Conservation (phyloP, 2,888 invertebrate species). For the Podabrus alpinus region DNA sequence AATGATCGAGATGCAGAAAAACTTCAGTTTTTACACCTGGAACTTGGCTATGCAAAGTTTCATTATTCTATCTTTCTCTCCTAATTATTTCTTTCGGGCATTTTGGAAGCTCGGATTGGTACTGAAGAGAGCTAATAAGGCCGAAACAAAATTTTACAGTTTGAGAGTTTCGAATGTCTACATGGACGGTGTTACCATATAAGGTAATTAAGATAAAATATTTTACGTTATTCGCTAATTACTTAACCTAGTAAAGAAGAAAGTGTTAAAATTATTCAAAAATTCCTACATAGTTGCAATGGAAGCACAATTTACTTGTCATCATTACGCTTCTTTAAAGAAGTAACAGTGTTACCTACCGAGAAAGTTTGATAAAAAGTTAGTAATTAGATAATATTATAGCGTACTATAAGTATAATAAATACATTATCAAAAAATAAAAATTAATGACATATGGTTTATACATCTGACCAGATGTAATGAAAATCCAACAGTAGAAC, state of each 20-base stretch:
- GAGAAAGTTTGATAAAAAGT: neutral
- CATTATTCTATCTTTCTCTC: neutral
- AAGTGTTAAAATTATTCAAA: neutral
- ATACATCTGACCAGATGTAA: neutral
- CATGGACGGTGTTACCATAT: neutral
- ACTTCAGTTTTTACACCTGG: neutral
- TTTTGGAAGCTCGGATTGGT: neutral
- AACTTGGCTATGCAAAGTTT: neutral
- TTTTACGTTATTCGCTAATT: neutral
- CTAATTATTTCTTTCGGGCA: neutral
- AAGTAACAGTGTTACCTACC: neutral
- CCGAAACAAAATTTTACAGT: neutral
- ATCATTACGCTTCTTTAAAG: neutral
- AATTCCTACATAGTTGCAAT: neutral
- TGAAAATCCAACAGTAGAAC: neutral
- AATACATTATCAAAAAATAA: neutral
- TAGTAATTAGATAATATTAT: neutral
- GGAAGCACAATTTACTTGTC: neutral
- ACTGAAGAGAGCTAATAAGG: neutral
- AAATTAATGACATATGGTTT: conserved; percentile 11
- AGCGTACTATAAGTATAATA: neutral
- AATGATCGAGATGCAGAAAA: neutral
- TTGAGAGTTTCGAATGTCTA: no score
- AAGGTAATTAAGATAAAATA: neutral
- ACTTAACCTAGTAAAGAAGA: neutral